Conservation (phyloP, 2,888 invertebrate species). For the Lasioglossum zephyrum region DNA sequence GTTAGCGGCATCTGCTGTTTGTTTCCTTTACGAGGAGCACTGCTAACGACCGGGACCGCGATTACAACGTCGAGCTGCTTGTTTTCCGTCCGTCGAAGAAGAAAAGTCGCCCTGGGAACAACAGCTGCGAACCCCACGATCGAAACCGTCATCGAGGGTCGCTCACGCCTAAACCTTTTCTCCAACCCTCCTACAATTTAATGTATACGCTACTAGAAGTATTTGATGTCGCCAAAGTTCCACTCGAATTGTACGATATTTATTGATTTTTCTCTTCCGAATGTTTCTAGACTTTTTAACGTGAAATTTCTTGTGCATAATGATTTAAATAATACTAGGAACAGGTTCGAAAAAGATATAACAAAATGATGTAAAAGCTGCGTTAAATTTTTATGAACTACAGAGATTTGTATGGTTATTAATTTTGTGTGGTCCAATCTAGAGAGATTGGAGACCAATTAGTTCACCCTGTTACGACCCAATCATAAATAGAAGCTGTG, state of each 20-base stretch:
- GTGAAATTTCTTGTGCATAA: too few species aligned
- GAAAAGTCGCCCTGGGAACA: slow-evolving; percentile 3
- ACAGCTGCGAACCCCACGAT: slow-evolving; percentile 23
- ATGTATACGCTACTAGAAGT: not conserved
- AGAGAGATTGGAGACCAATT: not conserved
- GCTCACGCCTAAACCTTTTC: not conserved
- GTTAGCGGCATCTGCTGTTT: slow-evolving; percentile 56
- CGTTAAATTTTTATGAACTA: not conserved
- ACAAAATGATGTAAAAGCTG: not conserved
- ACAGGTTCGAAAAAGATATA: not conserved
- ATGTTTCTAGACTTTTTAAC: not conserved
- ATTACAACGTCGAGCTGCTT: slow-evolving; percentile 26
- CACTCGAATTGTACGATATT: not conserved
- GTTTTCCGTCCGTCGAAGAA: not conserved
- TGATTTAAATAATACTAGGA: not conserved
- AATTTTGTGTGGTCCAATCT: not conserved
- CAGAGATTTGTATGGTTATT: not conserved
- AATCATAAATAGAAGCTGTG: not conserved
- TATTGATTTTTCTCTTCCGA: not conserved
- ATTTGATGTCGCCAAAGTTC: not conserved
- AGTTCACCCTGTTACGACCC: not conserved
- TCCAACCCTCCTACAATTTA: not conserved
- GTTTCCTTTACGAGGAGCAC: slow-evolving; percentile 44
- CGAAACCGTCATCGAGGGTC: not conserved
- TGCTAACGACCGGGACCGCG: slow-evolving; percentile 41